Evolutionary conservation across 2,113 vertebrate genomes (phyloP).

Genomic region (Callionymus lyra): DNA sequence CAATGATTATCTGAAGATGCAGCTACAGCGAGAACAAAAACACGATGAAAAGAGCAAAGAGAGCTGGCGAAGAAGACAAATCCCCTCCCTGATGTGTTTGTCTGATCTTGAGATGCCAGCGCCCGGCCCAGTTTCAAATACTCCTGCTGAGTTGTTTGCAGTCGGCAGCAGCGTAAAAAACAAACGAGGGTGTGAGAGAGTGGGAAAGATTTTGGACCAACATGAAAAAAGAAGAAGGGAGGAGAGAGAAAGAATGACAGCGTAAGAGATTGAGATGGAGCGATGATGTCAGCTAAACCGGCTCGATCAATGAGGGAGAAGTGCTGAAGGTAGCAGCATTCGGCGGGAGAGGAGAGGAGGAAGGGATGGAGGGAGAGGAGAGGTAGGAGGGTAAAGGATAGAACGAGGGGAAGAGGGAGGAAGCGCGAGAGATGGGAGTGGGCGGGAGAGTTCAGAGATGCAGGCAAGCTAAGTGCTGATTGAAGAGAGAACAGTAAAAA

Average conservation of each 20-base stretch:
- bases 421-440: neutral
- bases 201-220: constrained; percentile 31
- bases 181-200: neutral
- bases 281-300: constrained; percentile 55
- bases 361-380: neutral
- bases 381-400: neutral
- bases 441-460: constrained; percentile 9
- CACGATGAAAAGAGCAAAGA: neutral
- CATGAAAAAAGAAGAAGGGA: constrained; percentile 25
- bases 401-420: neutral
- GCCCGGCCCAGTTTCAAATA: neutral
- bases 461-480: constrained; percentile 18
- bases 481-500: constrained; percentile 18
- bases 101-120: neutral
- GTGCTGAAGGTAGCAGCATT: constrained; percentile 60
- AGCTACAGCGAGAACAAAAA: no score
- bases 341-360: constrained; percentile 2
- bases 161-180: neutral
- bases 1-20: no score
- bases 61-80: neutral
- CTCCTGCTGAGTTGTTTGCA: constrained; percentile 2
- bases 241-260: constrained; percentile 16
- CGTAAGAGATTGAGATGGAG: constrained; percentile 45
- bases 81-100: neutral
- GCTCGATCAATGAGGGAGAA: constrained; percentile 59